These are phyloP conservation scores for Enteromius treurensis DNA, from an alignment of 2,797 vertebrate species.

Conservation along the genomic window DNA sequence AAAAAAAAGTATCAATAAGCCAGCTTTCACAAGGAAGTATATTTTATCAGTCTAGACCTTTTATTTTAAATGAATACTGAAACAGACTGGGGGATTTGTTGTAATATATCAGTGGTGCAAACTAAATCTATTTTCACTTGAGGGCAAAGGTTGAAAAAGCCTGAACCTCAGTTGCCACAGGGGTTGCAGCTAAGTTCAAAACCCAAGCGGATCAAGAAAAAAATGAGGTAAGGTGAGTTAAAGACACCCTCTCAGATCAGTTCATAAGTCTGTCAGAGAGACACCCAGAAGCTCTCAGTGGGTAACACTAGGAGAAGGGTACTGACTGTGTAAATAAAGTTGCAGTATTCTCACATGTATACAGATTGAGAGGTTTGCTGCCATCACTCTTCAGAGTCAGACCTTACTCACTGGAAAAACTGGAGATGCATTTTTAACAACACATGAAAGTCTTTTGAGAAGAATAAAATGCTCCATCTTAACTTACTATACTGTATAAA, in stretches of 20 bases:
- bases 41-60: neutral
- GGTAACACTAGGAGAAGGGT: constrained; percentile 43
- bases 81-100: constrained; percentile 17
- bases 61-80: neutral
- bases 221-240: constrained; percentile 19
- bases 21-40: neutral
- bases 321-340: constrained; percentile 50
- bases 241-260: constrained; percentile 18
- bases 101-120: neutral
- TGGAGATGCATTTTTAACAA: constrained; percentile 23
- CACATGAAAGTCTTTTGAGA: neutral
- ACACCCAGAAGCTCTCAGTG: constrained; percentile 29
- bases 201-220: constrained; percentile 47
- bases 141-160: constrained; percentile 50
- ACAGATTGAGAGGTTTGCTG: constrained; percentile 42
- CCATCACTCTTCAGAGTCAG: constrained; percentile 14
- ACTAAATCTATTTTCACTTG: constrained; percentile 45
- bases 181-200: constrained; percentile 26
- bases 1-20: too few relatives aligned
- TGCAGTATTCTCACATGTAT: constrained; percentile 24
- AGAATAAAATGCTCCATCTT: constrained; percentile 12
- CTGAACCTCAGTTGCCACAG: constrained; percentile 25
- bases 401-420: neutral
- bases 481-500: neutral
- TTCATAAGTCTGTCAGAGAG: constrained; percentile 49